Conservation (phyloP, 2,113 vertebrate genomes). For the Thalassarche chlororhynchos region DNA sequence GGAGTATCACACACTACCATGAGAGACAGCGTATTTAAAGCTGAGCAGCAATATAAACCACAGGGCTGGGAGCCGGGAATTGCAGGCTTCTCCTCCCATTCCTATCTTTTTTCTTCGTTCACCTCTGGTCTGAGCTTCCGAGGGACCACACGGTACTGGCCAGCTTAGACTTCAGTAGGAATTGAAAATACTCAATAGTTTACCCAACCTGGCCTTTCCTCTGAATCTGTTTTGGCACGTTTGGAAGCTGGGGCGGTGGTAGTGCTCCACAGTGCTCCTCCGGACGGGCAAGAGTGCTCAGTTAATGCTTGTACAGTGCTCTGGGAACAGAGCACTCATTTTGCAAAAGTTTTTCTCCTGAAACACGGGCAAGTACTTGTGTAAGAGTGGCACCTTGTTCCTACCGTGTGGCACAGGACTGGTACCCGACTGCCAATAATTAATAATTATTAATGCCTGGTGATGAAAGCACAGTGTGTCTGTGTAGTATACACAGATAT, state of each 20-base stretch:
- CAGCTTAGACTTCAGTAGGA: not conserved
- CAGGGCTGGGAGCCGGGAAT: not conserved
- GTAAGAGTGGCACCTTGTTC: not conserved
- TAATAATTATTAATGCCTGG: not conserved
- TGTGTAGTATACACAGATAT: not conserved
- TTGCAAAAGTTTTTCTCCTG: not conserved
- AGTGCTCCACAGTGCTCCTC: not conserved
- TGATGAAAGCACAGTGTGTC: not conserved
- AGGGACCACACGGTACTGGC: not conserved
- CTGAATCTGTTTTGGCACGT: not conserved
- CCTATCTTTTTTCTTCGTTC: not conserved
- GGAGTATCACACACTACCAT: not conserved
- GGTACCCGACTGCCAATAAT: not conserved
- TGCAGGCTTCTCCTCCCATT: not conserved
- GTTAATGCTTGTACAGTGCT: not conserved
- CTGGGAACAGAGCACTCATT: not conserved
- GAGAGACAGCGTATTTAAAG: not conserved
- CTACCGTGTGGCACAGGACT: not conserved
- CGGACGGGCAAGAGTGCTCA: accelerated
- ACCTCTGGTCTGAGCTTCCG: not conserved
- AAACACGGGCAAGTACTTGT: not conserved
- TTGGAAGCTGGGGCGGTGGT: not conserved
- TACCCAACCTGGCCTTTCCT: not conserved
- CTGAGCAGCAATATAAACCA: not conserved
- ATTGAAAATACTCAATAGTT: not conserved